Base-by-base conservation (phyloP, 1,140 invertebrate species). In the Cardiocondyla obscurior region DNA sequence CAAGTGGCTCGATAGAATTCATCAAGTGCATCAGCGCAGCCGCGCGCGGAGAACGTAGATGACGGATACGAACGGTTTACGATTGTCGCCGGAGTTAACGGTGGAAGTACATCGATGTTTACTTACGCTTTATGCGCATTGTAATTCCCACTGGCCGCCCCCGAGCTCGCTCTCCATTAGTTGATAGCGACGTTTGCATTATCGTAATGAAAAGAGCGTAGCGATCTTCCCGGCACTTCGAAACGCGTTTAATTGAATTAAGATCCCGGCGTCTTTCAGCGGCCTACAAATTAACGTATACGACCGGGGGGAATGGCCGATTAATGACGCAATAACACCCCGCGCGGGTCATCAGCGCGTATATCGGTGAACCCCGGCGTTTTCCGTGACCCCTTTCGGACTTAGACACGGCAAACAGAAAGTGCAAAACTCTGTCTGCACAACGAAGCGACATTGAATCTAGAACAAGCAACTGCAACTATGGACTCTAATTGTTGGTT, bases 1-100 rank as follows among this genome's bases (percentile, higher is more conserved):
- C 58, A 69, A 74, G 81, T 82, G 53, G 49, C 73, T 83, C 72
- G 82, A 83, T 55, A 57, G 51, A 83, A 83, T 83, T 83, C 74
- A 83, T 81, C 74, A 49, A 49, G 49, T 6, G 16, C 58, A 77
- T 83, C 58, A 46, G 42, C 60, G n/a, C 25, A 53, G n/a, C 42
- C 22, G 28, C 58, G 22, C 22, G 28, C 58, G 22, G 12, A 42
- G 19, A 7, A 19, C 14, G 46, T 58, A 72, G 19, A 36, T 42
- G 51, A 36, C 53, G 51, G 58, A 81, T 79, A 83, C 67, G 60
- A 83, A 60, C 46, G 55, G 42, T 81, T 79, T 81, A 83, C 74
- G 62, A 81, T 83, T 83, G 39, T 46, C 42, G 70, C 12, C 12
- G 8, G 53, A 51, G 36, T 82, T 51, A 58, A 74, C 22, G 39